A percentile compares a stretch with the other conserved stretches of the same genome.
Conservation (phyloP, 2,888 invertebrate genomes). For the Teleiodes luculella region DNA sequence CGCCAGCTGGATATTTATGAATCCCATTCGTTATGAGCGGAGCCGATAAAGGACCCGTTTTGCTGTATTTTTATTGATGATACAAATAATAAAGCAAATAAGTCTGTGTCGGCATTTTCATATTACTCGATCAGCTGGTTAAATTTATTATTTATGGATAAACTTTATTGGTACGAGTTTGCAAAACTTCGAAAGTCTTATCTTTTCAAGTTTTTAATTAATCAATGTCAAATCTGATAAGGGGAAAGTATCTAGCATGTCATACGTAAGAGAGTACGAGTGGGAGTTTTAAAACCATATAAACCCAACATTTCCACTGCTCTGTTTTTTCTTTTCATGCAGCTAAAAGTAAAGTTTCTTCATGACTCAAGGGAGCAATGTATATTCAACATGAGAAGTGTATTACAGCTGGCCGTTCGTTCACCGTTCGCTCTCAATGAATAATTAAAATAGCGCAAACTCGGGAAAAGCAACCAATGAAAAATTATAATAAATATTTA, state of each 20-base stretch:
- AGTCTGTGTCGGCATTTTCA: too few relatives aligned
- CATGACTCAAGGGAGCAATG: background rate
- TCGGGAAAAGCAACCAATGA: background rate
- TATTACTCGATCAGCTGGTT: too few relatives aligned
- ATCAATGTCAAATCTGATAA: too few relatives aligned
- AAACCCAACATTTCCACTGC: too few relatives aligned
- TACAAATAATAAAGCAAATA: background rate
- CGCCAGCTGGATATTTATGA: conserved; percentile 21
- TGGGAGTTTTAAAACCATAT: too few relatives aligned
- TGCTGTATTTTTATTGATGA: background rate
- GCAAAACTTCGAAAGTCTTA: too few relatives aligned
- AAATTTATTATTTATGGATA: too few relatives aligned
- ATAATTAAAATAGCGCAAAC: background rate
- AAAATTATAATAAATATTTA: background rate
- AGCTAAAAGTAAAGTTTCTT: background rate
- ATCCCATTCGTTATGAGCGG: conserved; percentile 19
- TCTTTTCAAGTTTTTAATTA: too few relatives aligned
- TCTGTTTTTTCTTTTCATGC: too few relatives aligned
- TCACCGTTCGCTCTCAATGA: background rate
- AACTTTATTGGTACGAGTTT: too few relatives aligned
- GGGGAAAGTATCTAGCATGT: too few relatives aligned
- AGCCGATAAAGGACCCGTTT: conserved; percentile 11
- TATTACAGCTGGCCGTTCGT: background rate
- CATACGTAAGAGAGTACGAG: too few relatives aligned
- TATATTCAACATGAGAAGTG: conserved; percentile 4